Base-by-base conservation (phyloP, 2,888 invertebrate genomes). In the Torymus tubicola region DNA sequence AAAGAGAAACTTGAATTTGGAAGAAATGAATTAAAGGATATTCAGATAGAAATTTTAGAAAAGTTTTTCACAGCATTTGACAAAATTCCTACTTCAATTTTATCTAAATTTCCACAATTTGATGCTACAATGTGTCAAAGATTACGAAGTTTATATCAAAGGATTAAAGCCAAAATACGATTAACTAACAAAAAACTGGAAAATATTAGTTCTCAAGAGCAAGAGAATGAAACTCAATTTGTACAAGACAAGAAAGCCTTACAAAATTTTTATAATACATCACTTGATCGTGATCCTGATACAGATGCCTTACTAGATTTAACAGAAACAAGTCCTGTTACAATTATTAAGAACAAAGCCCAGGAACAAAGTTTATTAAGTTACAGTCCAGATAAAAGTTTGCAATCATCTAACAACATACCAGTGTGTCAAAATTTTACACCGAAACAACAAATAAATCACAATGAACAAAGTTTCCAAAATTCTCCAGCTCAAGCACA, bases 11-110 rank as follows among this genome's bases (percentile, higher is more conserved):
- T 90, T 16, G 80, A 85, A 65, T 83, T 86, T 14, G 86, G 85
- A 65, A 85, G 83, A 50, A 80, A 83, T n/a, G 67, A 84, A 61
- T 88, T 92, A 75, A 93, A 93, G 88, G 90, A 91, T 72, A 91
- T 93, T 82, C 93, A 95, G 83, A 91, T 93, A 82, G 92, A 94
- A 85, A 87, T 95, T 58, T 89, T 94, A 85, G 94, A 95, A 85
- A 94, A 93, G 89, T 93, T 94, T 85, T 93, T 92, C 82, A 90
- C 90, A 24, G 93, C 94, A 0, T 92, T 95, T 83, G 93, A 94
- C 84, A 93, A 93, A 90, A 93, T 95, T 84, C 95, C 95, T 1
- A 90, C 93, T 14, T 91, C 92, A 82, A 92, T 94, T 60, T 93
- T 94, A 83, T 92, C 92, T 84, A 92, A 93, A 82, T 93, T 95